These are phyloP conservation scores for Phocides pigmalion DNA, from an alignment of 1,140 invertebrate species.

Conservation along the genomic window DNA sequence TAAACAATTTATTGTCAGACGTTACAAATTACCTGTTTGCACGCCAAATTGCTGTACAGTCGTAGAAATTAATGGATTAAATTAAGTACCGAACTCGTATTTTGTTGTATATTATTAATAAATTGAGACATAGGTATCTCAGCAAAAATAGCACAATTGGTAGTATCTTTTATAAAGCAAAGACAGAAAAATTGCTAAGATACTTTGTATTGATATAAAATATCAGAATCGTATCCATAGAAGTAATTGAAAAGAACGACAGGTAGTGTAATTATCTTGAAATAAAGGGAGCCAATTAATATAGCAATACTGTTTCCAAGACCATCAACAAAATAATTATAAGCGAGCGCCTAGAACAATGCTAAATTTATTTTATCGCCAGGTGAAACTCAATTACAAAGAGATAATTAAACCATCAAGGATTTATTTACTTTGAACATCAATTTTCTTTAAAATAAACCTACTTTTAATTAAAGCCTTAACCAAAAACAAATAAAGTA, in stretches of 20 bases:
- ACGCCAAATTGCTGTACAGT: conserved; percentile 5
- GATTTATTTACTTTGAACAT: conserved; percentile 80
- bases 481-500: conserved; percentile 78
- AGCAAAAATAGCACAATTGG: background rate
- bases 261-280: conserved; percentile 11
- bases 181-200: background rate
- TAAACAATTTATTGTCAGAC: conserved; percentile 4
- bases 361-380: conserved; percentile 58
- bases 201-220: background rate
- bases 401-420: conserved; percentile 79
- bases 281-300: conserved; percentile 25
- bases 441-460: conserved; percentile 80
- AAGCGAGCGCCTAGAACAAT: conserved; percentile 37
- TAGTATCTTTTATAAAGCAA: background rate
- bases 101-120: background rate
- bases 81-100: background rate
- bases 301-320: conserved; percentile 16
- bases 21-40: conserved; percentile 5
- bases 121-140: background rate
- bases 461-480: conserved; percentile 80
- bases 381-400: conserved; percentile 77
- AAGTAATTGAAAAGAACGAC: background rate
- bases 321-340: conserved; percentile 30
- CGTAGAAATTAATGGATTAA: background rate
- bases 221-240: background rate